phyloP scores from a whole-genome alignment of 1,140 invertebrate genomes.

The Hycleus phaleratus region DNA sequence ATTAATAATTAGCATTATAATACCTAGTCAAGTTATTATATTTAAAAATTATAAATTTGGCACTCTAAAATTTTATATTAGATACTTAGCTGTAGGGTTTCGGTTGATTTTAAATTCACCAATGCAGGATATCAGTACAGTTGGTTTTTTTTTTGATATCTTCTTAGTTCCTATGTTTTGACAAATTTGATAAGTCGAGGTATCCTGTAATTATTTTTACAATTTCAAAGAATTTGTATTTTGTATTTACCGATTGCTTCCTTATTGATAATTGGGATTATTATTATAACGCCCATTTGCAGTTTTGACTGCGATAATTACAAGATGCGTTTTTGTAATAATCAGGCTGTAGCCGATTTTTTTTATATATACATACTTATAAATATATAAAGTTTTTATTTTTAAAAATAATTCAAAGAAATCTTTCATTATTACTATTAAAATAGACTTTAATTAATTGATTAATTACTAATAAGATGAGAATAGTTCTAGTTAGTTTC shows the following conservation, averaged over 20 bases:
- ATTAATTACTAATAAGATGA: constrained; percentile 27
- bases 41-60: constrained; percentile 33
- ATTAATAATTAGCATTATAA: constrained; percentile 32
- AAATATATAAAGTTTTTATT: constrained; percentile 14
- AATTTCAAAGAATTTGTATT: constrained; percentile 1
- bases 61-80: constrained; percentile 28
- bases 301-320: constrained; percentile 3
- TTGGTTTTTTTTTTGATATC: not conserved
- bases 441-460: constrained; percentile 18
- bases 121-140: not conserved
- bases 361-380: constrained; percentile 21
- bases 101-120: not conserved
- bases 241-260: constrained; percentile 17
- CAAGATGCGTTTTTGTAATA: constrained; percentile 25
- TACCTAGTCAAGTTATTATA: constrained; percentile 37
- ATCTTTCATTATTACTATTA: not conserved
- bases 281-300: no score
- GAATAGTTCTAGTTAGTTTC: constrained; percentile 34
- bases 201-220: not conserved
- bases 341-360: constrained; percentile 35
- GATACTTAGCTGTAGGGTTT: constrained; percentile 17
- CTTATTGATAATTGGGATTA: constrained; percentile 10
- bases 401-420: no score
- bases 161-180: not conserved
- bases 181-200: no score